Evolutionary conservation across 2,888 invertebrate genomes (phyloP), one percentile per base, ranked within the genome.

Genomic region (Lysandra bellargus): DNA sequence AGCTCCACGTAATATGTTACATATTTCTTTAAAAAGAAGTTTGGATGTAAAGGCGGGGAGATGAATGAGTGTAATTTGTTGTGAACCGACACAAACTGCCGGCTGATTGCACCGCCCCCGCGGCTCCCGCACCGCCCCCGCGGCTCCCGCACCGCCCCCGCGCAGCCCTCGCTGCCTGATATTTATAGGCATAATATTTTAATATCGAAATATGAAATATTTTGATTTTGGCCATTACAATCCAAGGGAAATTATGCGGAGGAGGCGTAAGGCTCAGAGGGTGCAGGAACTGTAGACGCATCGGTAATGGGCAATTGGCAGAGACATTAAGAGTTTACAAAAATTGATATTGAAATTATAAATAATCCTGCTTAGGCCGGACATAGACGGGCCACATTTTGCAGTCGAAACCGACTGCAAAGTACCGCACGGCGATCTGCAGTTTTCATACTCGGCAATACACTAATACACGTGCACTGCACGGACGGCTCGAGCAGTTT

Each of bases 61-160:
- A 84, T 83, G 84, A 83, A 85, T 85, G 83, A 79, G 74, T 79
- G 81, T 81, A 81, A 84, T 85, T 84, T 85, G 83, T 82, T 81
- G 80, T 80, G 79, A 79, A 82, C 79, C 30, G 64, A 81, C 80
- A 80, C 81, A 82, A 83, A 84, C 82, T 84, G 83, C 80, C 79
- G 80, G 78, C 80, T 82, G 83, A 85, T 84, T 83, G 84, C 82
- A 81, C 81, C 80, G 73, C 80, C n/a, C 60, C 33, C 2, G 4
- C 2, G 44, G 5, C 1, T 44, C n/a, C n/a, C n/a, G 9, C 9
- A 6, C n/a, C 57, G 57, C n/a, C 57, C 57, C 57, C 57, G 57
- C 17, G 14, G 73, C 80, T 7, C 53, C 53, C 14, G 14, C 12
- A 12, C 14, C 53, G 4, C 53, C 64, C 30, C 23, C 61, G n/a